These are phyloP conservation scores for Drosophila azteca DNA, from an alignment of 1,140 invertebrate species.

Conservation along the genomic window DNA sequence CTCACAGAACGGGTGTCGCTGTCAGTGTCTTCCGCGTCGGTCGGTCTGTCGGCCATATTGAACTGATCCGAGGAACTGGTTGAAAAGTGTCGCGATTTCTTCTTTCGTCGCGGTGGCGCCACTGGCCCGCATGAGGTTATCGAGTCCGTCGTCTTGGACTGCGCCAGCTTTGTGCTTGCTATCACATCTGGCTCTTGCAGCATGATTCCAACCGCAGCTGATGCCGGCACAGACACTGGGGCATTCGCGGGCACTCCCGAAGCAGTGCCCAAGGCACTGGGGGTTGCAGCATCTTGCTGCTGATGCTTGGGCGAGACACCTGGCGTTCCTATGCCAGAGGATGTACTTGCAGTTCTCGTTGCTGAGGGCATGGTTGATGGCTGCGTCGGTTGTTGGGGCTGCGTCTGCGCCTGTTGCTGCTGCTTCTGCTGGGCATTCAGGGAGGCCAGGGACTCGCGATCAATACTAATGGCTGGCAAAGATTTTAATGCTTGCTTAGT, in stretches of 20 bases:
- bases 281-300: constrained; percentile 12
- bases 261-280: constrained; percentile 1
- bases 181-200: constrained; percentile 96
- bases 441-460: constrained; percentile 79
- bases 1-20: constrained; percentile 81
- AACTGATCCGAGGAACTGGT: constrained; percentile 83
- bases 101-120: constrained; percentile 92
- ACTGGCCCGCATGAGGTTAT: constrained; percentile 86
- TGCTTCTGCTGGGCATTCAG: constrained; percentile 62
- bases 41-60: constrained; percentile 46
- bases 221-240: neutral
- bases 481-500: constrained; percentile 22
- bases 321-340: constrained; percentile 33
- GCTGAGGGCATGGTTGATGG: constrained; percentile 19
- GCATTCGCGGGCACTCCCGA: constrained; percentile 1
- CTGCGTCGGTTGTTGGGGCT: constrained; percentile 46
- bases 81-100: constrained; percentile 87
- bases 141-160: constrained; percentile 83
- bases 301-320: constrained; percentile 51
- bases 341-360: constrained; percentile 26
- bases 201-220: constrained; percentile 62
- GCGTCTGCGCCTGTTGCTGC: constrained; percentile 40
- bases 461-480: constrained; percentile 70
- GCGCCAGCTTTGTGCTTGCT: constrained; percentile 92
- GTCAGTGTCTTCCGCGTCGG: constrained; percentile 73